Percentiles rank a stretch among this genome's conserved stretches.
Conservation (phyloP, 1,140 invertebrate species). For the Lasaia peninsularis region DNA sequence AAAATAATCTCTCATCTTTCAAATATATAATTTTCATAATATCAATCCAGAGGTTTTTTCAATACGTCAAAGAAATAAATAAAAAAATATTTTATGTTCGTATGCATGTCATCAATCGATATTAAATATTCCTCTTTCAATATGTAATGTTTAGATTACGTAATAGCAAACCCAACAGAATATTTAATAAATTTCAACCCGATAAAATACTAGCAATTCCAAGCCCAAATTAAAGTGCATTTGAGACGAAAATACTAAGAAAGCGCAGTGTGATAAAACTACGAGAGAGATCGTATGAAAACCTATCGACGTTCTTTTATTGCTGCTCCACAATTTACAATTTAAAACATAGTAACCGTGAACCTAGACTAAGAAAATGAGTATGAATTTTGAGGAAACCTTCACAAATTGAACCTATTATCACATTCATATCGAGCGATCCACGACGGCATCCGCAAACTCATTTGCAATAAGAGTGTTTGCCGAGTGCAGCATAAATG, state of each 20-base stretch:
- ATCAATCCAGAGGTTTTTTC: too few species aligned
- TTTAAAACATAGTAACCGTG: slow-evolving; percentile 9
- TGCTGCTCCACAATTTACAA: not conserved
- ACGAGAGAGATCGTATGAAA: not conserved
- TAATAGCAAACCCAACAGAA: too few species aligned
- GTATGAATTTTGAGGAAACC: slow-evolving; percentile 12
- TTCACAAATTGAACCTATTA: slow-evolving; percentile 20
- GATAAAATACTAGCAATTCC: too few species aligned
- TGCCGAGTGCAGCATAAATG: slow-evolving; percentile 17
- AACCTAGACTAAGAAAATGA: not conserved
- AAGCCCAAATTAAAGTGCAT: not conserved
- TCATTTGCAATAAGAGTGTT: slow-evolving; percentile 25
- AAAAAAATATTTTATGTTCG: too few species aligned
- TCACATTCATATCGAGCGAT: slow-evolving; percentile 12
- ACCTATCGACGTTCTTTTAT: not conserved
- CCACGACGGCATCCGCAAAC: slow-evolving; percentile 17
- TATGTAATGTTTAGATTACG: too few species aligned
- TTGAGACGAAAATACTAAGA: not conserved
- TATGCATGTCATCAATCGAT: too few species aligned
- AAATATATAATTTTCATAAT: too few species aligned
- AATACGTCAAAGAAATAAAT: too few species aligned
- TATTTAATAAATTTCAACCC: too few species aligned
- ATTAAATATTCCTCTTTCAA: too few species aligned
- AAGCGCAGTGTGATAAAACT: not conserved
- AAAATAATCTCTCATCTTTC: too few species aligned